A percentile compares a stretch with the other conserved stretches of the same genome.
Evolutionary conservation across 2,113 vertebrate species (phyloP).

Genomic region (Otus sunia): DNA sequence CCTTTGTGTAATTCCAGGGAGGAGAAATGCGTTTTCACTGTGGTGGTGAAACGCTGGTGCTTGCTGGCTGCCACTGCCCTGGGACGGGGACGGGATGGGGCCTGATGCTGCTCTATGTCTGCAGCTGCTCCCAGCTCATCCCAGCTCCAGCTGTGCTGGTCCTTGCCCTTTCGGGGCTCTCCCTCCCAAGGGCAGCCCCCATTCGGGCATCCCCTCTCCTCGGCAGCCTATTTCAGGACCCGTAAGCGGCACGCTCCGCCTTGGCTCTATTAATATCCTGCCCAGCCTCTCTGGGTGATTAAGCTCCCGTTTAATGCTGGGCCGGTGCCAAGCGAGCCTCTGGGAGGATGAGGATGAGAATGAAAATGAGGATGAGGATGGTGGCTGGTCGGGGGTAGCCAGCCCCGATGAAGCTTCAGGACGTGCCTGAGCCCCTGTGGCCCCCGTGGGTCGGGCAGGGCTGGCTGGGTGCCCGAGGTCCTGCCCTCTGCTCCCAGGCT

Average conservation of each 20-base stretch:
- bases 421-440: background rate
- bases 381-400: background rate
- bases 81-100: rapidly evolving
- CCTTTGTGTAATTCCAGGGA: background rate
- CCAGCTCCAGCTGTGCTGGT: background rate
- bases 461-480: background rate
- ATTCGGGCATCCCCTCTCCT: rapidly evolving
- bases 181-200: background rate
- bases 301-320: constrained; percentile 2
- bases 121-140: rapidly evolving
- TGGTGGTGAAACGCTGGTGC: rapidly evolving
- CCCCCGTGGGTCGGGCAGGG: background rate
- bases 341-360: background rate
- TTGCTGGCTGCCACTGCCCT: background rate
- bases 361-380: background rate
- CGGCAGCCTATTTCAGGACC: background rate
- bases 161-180: background rate
- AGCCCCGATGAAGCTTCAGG: background rate
- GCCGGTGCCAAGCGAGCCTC: background rate
- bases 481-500: background rate
- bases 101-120: rapidly evolving
- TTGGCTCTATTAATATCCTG: constrained; percentile 9
- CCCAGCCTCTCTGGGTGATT: background rate
- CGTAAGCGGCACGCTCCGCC: rapidly evolving
- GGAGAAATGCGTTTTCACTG: background rate